Percentiles rank a stretch among this genome's conserved stretches.
phyloP scores from a whole-genome alignment of 2,113 vertebrate genomes.

The Hyperopisus bebe region DNA sequence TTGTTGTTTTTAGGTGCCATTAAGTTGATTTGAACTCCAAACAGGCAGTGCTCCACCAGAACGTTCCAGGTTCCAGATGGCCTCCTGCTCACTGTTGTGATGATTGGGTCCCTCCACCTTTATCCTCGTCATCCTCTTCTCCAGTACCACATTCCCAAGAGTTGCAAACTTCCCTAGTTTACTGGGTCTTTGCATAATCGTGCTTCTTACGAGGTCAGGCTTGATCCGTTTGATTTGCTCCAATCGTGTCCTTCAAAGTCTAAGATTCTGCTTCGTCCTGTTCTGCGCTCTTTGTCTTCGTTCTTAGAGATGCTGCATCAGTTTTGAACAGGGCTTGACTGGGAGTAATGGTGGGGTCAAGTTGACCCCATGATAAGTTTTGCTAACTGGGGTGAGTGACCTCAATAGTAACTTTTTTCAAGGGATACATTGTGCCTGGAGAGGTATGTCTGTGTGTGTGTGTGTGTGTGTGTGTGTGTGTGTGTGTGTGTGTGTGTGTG shows the following conservation, averaged over 20 bases:
- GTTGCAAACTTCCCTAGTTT: neutral
- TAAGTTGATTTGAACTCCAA: neutral
- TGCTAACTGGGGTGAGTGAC: neutral
- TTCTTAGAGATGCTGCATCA: neutral
- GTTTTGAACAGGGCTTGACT: neutral
- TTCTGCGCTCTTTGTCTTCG: neutral
- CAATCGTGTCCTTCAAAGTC: neutral
- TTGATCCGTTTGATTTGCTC: neutral
- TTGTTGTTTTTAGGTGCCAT: neutral
- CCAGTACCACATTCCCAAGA: neutral
- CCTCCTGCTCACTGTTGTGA: neutral
- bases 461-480: no score
- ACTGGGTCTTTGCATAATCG: neutral
- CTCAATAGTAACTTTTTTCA: neutral
- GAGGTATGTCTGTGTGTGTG: neutral
- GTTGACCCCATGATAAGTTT: neutral
- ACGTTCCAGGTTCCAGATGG: neutral
- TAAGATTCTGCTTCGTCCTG: neutral
- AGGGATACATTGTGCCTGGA: neutral
- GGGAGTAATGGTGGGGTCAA: neutral
- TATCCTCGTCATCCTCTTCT: neutral
- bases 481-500: no score
- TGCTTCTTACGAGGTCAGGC: neutral
- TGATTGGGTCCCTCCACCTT: neutral
- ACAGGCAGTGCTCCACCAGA: neutral